These are phyloP conservation scores for Mesembrinibis cayennensis DNA, from an alignment of 2,113 vertebrate species.

Conservation along the genomic window DNA sequence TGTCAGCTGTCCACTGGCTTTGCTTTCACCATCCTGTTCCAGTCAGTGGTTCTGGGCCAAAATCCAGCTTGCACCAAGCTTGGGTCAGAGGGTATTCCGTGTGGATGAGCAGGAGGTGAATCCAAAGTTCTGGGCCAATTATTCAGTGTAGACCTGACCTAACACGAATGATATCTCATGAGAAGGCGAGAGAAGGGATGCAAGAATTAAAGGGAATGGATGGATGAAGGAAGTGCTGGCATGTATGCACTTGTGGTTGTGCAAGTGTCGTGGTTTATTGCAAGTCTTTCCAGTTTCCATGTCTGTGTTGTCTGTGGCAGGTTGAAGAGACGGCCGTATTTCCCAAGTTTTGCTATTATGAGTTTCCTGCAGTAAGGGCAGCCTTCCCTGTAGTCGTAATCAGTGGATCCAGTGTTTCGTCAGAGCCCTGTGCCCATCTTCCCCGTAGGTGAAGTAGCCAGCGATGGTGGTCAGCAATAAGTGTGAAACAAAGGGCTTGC, in stretches of 20 bases:
- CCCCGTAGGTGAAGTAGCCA: not conserved
- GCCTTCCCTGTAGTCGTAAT: not conserved
- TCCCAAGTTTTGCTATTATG: not conserved
- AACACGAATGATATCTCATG: rapidly evolving
- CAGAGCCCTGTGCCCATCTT: not conserved
- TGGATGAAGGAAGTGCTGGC: not conserved
- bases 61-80: not conserved
- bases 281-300: not conserved
- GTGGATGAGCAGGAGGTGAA: not conserved
- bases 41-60: not conserved
- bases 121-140: not conserved
- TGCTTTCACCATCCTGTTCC: not conserved
- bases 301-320: not conserved
- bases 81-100: not conserved
- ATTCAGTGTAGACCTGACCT: not conserved
- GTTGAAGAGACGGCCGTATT: rapidly evolving
- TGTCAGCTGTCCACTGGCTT: not conserved
- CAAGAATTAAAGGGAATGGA: not conserved
- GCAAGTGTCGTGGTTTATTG: not conserved
- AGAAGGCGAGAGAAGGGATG: not conserved
- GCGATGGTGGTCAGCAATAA: not conserved
- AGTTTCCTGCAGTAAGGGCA: not conserved
- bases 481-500: not conserved
- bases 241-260: not conserved
- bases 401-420: not conserved